Base-by-base conservation (phyloP, 2,888 invertebrate species). In the Crocallis elinguaria region DNA sequence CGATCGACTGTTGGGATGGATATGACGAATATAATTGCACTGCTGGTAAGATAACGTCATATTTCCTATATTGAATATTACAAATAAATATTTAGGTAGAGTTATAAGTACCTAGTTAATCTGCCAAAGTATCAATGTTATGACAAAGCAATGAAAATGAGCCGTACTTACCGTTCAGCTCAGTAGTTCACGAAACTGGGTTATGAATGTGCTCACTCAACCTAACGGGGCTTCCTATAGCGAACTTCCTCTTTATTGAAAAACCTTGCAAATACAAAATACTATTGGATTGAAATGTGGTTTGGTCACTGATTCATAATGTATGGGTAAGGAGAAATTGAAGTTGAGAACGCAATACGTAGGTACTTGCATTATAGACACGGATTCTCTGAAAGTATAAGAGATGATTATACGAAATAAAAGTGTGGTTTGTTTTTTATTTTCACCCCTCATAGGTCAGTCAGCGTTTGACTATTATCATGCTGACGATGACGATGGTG, bases 1-100 rank as follows among this genome's bases (percentile, higher is more conserved):
- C 93, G 55, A 93, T 95, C 54, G 95, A 96, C 77, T 96, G 96
- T 75, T 96, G 95, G 95, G 95, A 96, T 78, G 95, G 94, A 49
- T 92, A 92, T 29, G 96, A 96, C 73, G 96, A 96, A 92, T 84
- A 93, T 23, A 93, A 94, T 78, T 96, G 96, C 77, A 94, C 94
- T 39, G 82, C 88, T 75, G 93, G 95, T 94, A 84, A 80, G 84
- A 59, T 43, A 11, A 25, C 17, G 27, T 11, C 44, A 9, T 33
- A 8, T 4, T 2, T 8, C 19, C 19, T 19, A 5, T 4, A 19
- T 4, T 19, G 5, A 19, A 19, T 19, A 19, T 4, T 5, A 4
- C 5, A 19, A 19, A 19, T 4, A 3, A 19, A 4, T 19, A 19
- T 19, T 19, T 4, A 19, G 3, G 19, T n/a, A 25, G n/a, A n/a